Evolutionary conservation across 2,797 vertebrate species (phyloP), one percentile per base, ranked within the genome.

Genomic region (Bovichtus diacanthus): DNA sequence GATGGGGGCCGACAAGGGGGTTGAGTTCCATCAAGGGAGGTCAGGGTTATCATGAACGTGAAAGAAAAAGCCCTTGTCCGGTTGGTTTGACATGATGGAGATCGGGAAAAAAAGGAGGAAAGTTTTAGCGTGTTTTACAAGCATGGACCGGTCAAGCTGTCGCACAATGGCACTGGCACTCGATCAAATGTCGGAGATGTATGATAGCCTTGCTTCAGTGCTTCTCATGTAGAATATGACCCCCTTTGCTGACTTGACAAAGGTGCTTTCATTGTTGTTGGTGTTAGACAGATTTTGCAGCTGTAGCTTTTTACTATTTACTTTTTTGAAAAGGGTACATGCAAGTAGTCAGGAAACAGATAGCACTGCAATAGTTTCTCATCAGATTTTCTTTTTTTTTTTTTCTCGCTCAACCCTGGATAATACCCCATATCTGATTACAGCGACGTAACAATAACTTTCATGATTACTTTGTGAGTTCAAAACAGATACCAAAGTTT

Each of bases 1-100:
- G 21, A 92, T 89, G 71, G 58, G 87, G 74, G 50, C 60, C 21
- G 91, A 93, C 92, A 93, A 89, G 91, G 89, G 78, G 89, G 89
- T 88, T 86, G 71, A 72, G 74, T 79, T 84, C 81, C 76, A 76
- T 60, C 31, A 9, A 63, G 70, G 59, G 78, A 86, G 83, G 90
- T 90, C 84, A 80, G 72, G 78, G 78, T 90, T 85, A 88, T 85
- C 74, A 16, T 67, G 74, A 69, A 61, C 9, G 29, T 38, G 67
- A 12, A 55, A 58, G 81, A 18, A 74, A 70, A 80, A 61, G 59
- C 23, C 29, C 44, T n/a, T 51, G 43, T 70, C 81, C 1, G n/a
- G 39, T 62, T 51, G 31, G 44, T 70, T 76, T 82, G 82, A 80
- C 29, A 59, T 58, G 56, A 85, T 83, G 65, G 29, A 55, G 70